Evolutionary conservation across 2,888 invertebrate genomes (phyloP), one percentile per base, ranked within the genome.

Genomic region (Drosophila affinis): DNA sequence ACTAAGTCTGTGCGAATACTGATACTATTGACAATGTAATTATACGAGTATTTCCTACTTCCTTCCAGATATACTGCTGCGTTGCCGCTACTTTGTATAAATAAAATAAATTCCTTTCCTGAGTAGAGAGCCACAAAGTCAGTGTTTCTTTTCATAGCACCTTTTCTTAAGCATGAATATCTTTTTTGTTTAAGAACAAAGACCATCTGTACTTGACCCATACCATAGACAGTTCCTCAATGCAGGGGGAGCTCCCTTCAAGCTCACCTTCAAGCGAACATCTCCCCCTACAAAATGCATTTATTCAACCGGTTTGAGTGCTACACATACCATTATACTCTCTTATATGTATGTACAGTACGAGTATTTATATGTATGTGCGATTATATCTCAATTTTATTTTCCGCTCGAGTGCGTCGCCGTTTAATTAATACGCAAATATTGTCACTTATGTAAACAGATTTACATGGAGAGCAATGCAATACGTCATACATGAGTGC

Each of bases 391-490:
- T 39, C 47, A 55, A 34, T 17, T 39, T 62, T 47, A 51, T 29
- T 61, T 68, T 52, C 46, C 70, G 56, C 65, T 63, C 67, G 75
- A 67, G 44, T 76, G 71, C 59, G 64, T 55, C 71, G 75, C 76
- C 61, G 75, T 86, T 86, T 81, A 80, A 81, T 83, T 81, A 83
- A 74, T 76, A 76, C 75, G 75, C 72, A 83, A 86, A 85, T 85
- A 81, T 64, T 76, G 81, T 83, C 83, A 69, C 78, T 73, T 71
- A 64, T 73, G 81, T 80, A 75, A 77, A 77, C 74, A 68, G 56
- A 76, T 78, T 79, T 78, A 57, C 62, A 68, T 60, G 62, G 53
- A 10, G 46, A 49, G 39, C 2, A 63, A 63, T 54, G 32, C 6
- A 45, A 39, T 51, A 76, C 76, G 70, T 76, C 79, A 79, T 63